Base-by-base conservation (phyloP, 2,113 vertebrate species). In the Hemicordylus capensis region DNA sequence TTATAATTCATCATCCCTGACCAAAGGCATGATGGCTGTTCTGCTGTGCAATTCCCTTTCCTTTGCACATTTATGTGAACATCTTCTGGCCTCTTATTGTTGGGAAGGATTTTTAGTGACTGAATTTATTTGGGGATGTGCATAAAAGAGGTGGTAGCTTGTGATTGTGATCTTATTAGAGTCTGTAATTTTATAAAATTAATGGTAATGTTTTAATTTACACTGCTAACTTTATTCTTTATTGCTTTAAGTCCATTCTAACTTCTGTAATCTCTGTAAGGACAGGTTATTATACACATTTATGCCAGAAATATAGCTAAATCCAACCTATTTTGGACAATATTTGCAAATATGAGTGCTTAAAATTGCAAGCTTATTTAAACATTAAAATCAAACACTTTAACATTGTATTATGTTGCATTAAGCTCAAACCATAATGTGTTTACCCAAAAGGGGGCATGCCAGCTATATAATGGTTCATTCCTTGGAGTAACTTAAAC, bases 401-500 rank as follows among this genome's bases (percentile, higher is more conserved):
- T 22, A 31, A 81, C 51, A 10, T 24, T 37, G 37, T 26, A 78
- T 85, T 79, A 79, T 72, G 14, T 39, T 79, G n/a, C 44, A 79
- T 24, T 61, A 46, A 85, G 22, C 9, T 78, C 24, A 79, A 37
- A 59, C 46, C 39, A 78, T 14, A 59, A 79, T 79, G 66, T 59
- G 42, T 70, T 79, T 79, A 79, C 79, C 39, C 54, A 72, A 61
- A 84, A 37, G 24, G 77, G 22, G 42, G 20, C 31, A 79, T 72
- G 76, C 54, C 42, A 61, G 51, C 70, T 72, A 79, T 78, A 42
- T 77, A 85, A 75, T 54, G 79, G 61, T 61, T 79, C 54, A 72
- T 85, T 85, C 84, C 76, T 66, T 70, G 10, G 84, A 85, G 76
- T 79, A 79, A 70, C 10, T 79, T 85, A 72, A 24, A n/a, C 76